These are phyloP conservation scores for Bovichtus diacanthus DNA, from an alignment of 2,797 vertebrate species.

Conservation along the genomic window DNA sequence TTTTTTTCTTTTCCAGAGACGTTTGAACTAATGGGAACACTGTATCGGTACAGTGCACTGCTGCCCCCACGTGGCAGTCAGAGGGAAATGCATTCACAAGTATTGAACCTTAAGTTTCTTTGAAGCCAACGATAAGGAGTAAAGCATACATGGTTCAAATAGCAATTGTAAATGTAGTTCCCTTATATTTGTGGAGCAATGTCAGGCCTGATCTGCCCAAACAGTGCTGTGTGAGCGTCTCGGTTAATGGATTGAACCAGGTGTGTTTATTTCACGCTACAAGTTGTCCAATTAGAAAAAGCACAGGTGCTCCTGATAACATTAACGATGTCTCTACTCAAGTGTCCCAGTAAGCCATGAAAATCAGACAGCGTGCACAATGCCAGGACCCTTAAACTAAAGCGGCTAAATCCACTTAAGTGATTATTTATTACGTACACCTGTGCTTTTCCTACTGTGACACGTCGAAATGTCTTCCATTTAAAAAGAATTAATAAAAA, in stretches of 20 bases:
- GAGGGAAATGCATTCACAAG: constrained; percentile 1
- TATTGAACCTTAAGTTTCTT: background rate
- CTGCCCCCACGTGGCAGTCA: constrained; percentile 71
- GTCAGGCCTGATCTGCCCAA: too few relatives aligned
- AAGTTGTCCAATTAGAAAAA: background rate
- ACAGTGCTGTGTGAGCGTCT: too few relatives aligned
- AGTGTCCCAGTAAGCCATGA: background rate
- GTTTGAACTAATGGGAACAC: background rate
- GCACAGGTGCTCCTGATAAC: background rate
- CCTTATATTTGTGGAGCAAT: background rate
- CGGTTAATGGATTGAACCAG: background rate
- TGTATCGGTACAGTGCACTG: constrained; percentile 24
- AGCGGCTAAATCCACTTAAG: background rate
- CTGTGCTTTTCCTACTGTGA: background rate
- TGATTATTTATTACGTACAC: background rate
- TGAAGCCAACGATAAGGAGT: background rate
- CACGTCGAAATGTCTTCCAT: background rate
- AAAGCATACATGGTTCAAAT: background rate
- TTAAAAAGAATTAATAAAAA: background rate
- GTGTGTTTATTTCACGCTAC: background rate
- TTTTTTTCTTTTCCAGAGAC: background rate
- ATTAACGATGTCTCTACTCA: background rate
- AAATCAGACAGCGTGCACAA: background rate
- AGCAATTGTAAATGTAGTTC: background rate
- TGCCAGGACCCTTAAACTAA: background rate